Conservation (phyloP, 2,113 vertebrate genomes). For the Hydrochoerus hydrochaeris region DNA sequence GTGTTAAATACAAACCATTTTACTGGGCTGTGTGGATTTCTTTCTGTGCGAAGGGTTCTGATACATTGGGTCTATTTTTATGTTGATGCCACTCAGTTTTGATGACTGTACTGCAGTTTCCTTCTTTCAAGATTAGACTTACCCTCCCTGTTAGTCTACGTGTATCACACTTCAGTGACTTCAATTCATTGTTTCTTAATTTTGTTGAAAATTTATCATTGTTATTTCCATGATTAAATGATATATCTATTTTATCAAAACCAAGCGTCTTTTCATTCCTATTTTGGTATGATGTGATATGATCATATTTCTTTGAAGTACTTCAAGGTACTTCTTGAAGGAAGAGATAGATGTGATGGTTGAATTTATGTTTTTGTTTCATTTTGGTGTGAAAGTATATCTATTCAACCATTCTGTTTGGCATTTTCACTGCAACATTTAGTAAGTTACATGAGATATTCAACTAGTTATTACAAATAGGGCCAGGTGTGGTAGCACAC, state of each 20-base stretch:
- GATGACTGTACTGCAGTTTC: neutral
- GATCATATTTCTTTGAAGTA: neutral
- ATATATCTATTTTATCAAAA: neutral
- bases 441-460: neutral
- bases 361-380: neutral
- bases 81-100: neutral
- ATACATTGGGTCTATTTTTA: neutral
- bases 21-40: neutral
- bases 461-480: neutral
- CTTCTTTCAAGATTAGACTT: neutral
- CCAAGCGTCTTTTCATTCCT: neutral
- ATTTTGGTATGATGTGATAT: neutral
- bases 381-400: neutral
- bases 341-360: neutral
- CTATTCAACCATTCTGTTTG: neutral
- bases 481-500: neutral
- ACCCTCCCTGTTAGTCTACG: neutral
- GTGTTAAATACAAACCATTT: neutral
- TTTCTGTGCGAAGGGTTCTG: neutral
- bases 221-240: neutral
- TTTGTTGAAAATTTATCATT: neutral
- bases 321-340: neutral
- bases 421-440: neutral
- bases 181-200: neutral
- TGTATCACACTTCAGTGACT: neutral